These are phyloP conservation scores for Chrysomallon squamiferum DNA, from an alignment of 1,140 invertebrate species.

Conservation along the genomic window DNA sequence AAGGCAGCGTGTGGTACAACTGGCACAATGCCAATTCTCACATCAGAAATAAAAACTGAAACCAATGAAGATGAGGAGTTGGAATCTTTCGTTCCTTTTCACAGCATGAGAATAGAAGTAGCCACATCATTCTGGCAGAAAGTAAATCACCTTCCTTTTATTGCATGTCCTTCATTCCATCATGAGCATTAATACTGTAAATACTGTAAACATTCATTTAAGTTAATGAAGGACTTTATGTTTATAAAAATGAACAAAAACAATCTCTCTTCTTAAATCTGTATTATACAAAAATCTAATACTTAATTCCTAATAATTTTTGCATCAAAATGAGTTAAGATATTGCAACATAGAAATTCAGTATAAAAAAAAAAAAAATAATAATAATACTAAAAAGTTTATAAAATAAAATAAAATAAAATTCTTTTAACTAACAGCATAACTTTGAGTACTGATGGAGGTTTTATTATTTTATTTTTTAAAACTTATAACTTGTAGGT, in stretches of 20 bases:
- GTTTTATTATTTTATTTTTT: too few relatives aligned
- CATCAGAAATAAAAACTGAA: slow-evolving; percentile 1
- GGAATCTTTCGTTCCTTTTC: too few relatives aligned
- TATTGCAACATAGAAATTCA: too few relatives aligned
- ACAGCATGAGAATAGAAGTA: slow-evolving; percentile 1
- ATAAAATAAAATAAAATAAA: too few relatives aligned
- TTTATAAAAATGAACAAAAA: neutral
- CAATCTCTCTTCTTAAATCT: neutral
- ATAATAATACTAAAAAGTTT: too few relatives aligned
- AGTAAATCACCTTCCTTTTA: slow-evolving; percentile 3
- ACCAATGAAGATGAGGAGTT: neutral
- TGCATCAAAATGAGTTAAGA: too few relatives aligned
- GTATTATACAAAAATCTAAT: neutral
- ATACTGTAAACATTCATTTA: neutral
- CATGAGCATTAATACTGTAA: neutral
- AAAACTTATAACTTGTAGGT: too few relatives aligned
- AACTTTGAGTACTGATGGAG: too few relatives aligned
- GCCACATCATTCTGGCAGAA: slow-evolving; percentile 23
- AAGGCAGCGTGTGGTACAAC: slow-evolving; percentile 3
- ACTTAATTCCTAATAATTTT: neutral
- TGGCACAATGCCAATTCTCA: neutral
- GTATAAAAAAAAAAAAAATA: too few relatives aligned
- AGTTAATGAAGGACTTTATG: neutral
- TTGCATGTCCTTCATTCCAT: neutral
- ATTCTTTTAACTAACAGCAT: too few relatives aligned